A percentile compares a stretch with the other conserved stretches of the same genome.
Conservation (phyloP, 2,888 invertebrate species). For the Peribatodes rhomboidaria region DNA sequence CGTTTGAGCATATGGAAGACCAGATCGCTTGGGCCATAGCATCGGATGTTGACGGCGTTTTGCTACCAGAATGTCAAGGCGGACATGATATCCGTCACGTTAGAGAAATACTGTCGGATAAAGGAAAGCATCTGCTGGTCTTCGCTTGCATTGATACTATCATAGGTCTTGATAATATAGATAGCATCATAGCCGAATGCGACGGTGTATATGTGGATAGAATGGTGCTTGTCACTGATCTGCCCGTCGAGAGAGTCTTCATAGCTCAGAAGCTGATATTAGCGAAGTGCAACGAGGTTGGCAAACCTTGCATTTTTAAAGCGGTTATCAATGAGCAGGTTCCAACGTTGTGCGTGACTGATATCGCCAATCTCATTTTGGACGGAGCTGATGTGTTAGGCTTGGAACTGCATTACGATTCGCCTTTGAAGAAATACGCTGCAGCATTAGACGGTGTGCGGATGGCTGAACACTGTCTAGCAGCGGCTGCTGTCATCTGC, state of each 20-base stretch:
- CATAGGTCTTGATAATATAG: conserved; percentile 82
- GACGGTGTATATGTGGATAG: conserved; percentile 97
- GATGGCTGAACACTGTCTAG: conserved; percentile 89
- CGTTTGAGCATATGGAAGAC: conserved; percentile 88
- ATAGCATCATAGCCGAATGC: conserved; percentile 91
- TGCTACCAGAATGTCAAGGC: conserved; percentile 71
- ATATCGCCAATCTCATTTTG: conserved; percentile 96
- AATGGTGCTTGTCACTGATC: conserved; percentile 93
- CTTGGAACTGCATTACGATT: conserved; percentile 88
- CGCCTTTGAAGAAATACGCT: conserved; percentile 71
- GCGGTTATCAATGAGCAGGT: conserved; percentile 94
- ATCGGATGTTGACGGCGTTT: conserved; percentile 76
- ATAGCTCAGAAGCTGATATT: conserved; percentile 95
- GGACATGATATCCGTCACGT: conserved; percentile 67
- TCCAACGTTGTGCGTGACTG: conserved; percentile 91
- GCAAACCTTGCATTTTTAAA: conserved; percentile 96
- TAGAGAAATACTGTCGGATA: conserved; percentile 67
- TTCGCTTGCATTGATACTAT: conserved; percentile 75
- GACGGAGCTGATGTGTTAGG: conserved; percentile 96
- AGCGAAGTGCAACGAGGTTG: conserved; percentile 92
- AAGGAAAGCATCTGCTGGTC: conserved; percentile 77
- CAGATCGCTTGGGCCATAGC: conserved; percentile 79
- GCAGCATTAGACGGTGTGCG: conserved; percentile 68
- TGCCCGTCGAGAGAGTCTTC: conserved; percentile 95
- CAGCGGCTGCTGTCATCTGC: conserved; percentile 91